Base-by-base conservation (phyloP, 2,797 vertebrate genomes). In the Remorina albescens region DNA sequence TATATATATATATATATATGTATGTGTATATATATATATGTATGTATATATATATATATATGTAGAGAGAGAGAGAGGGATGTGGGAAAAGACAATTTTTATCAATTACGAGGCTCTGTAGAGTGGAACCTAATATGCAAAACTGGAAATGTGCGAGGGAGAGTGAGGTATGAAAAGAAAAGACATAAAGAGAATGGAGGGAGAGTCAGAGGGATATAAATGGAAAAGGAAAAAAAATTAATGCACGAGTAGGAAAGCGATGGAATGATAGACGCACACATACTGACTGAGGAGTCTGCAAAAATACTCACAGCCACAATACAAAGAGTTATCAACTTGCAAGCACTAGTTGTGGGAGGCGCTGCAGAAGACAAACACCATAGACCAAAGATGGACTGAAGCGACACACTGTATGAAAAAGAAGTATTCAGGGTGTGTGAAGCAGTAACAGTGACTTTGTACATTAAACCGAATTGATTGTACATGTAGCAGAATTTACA, bases 221-320 rank as follows among this genome's bases (percentile, higher is more conserved):
- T 57, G 70, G 71, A 85, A 73, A 80, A 56, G 25, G 50, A 76
- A 54, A 54, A 76, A 63, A 80, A 61, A 76, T 18, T 60, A 63
- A 82, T 64, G 55, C 4, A 65, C 4, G 54, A 65, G 28, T 53
- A 71, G 54, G 36, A 72, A 68, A 55, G 55, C 51, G 37, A 69
- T 8, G 23, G 69, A 70, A 49, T 67, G 74, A 66, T 54, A 37
- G 53, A 71, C 30, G 54, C 69, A 75, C 55, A 18, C 58, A 64
- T 4, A 41, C 58, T 41, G 47, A 64, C 51, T 26, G 62, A 79
- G 73, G 64, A 70, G 67, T 57, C 68, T 85, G 89, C 88, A 88
- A 91, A 88, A 86, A 90, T 89, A 75, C 74, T 78, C 74, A 56
- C 75, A 82, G 58, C 83, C 84, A 90, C 86, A 89, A 88, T 88